Base-by-base conservation (phyloP, 2,113 vertebrate species). In the Chaetodon auriga region DNA sequence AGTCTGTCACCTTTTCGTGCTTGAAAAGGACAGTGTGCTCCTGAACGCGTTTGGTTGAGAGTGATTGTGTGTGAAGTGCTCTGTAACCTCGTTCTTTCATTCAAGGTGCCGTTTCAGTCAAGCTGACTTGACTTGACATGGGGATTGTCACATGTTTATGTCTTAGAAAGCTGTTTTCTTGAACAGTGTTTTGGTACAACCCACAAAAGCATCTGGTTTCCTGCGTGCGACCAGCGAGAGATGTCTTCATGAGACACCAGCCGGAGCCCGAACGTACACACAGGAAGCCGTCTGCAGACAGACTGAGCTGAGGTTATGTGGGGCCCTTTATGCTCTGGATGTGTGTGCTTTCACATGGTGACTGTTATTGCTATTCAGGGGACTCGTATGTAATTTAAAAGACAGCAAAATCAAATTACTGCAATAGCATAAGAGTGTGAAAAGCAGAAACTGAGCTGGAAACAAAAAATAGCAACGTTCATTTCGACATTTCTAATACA, bases 141-240 rank as follows among this genome's bases (percentile, higher is more conserved):
- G 15, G 36, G 78, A 65, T 48, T 58, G 77, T 71, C 48, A 65
- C 71, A 73, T 82, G 64, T 80, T 80, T 81, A 58, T 78, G 30
- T 79, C 36, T 75, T 46, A 38, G 62, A 63, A 82, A 41, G 48
- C 48, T 80, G 68, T 61, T 76, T 78, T 81, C 38, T 60, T 78
- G 12, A 68, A 36, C 74, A 0, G 57, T 23, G 45, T 79, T 90
- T 82, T 73, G 75, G 80, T 84, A 89, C 75, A 89, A 68, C 78
- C 80, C 62, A 88, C 53, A 38, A 83, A 85, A 88, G 75, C 82
- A 78, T 82, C 68, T 87, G 66, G 78, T 89, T 90, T 87, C 89
- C 90, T 90, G 87, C 75, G 71, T 86, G 77, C 51, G 84, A 83
- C 85, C 68, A 79, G 68, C 75, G 64, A 78, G 73, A 65, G 82